These are phyloP conservation scores for Schizothorax lantsangensis DNA, from an alignment of 2,797 vertebrate species.

Conservation along the genomic window DNA sequence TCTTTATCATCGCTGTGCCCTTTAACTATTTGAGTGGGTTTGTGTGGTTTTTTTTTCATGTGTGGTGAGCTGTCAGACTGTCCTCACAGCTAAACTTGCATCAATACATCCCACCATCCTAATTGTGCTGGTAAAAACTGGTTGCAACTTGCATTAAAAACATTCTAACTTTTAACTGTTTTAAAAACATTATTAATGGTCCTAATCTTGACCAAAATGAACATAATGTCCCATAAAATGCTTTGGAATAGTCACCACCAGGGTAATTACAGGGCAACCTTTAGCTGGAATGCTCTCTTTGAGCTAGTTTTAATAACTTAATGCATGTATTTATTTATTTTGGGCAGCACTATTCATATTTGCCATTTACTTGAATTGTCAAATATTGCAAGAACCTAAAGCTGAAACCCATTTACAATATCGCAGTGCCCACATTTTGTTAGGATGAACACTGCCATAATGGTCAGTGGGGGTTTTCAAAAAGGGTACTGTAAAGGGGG, in stretches of 20 bases:
- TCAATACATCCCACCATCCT: neutral
- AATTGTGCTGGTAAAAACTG: neutral
- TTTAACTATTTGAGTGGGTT: constrained; percentile 46
- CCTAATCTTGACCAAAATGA: neutral
- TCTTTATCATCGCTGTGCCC: constrained; percentile 39
- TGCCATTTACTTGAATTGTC: neutral
- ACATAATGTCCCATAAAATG: neutral
- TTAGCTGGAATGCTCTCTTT: neutral
- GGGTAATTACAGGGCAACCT: neutral
- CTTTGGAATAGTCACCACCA: neutral
- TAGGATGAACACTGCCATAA: neutral
- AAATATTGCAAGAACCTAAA: neutral
- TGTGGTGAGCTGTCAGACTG: constrained; percentile 33
- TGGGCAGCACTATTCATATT: neutral
- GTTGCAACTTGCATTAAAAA: constrained; percentile 16
- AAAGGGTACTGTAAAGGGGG: neutral
- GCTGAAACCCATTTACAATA: neutral
- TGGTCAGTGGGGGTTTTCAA: neutral
- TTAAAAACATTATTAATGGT: neutral
- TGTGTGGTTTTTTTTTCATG: constrained; percentile 49
- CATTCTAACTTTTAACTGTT: neutral
- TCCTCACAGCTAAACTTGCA: neutral
- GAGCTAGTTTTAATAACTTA: neutral
- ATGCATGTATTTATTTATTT: too few species aligned
- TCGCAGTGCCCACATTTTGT: neutral